Percentiles rank a stretch among this genome's conserved stretches.
phyloP scores from a whole-genome alignment of 1,140 invertebrate species.

The Pinna nobilis region DNA sequence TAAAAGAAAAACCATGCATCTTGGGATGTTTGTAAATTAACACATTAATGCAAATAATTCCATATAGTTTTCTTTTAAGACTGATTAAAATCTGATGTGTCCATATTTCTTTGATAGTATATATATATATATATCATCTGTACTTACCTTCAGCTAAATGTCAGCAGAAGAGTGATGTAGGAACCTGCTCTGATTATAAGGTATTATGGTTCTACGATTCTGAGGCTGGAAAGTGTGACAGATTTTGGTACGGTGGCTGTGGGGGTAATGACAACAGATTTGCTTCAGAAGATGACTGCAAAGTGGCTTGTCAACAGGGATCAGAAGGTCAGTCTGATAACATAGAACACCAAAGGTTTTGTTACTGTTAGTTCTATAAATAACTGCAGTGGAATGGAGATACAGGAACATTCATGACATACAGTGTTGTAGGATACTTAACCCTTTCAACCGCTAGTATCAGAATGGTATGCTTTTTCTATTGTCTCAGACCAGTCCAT shows the following conservation, averaged over 20 bases:
- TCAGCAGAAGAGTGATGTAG: conserved; percentile 4
- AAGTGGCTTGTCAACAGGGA: conserved; percentile 39
- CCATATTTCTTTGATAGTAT: neutral
- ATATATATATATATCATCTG: too few species aligned
- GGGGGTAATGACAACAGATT: conserved; percentile 64
- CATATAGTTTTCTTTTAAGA: neutral
- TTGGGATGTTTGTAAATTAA: neutral
- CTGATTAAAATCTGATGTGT: neutral
- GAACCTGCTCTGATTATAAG: conserved; percentile 24
- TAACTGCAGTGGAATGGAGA: too few species aligned
- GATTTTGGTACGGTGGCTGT: conserved; percentile 73
- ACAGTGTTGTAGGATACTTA: too few species aligned
- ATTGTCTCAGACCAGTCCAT: too few species aligned
- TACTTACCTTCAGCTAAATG: conserved; percentile 14
- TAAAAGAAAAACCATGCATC: neutral
- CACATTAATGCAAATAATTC: neutral
- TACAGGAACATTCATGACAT: too few species aligned
- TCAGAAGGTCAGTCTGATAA: too few species aligned
- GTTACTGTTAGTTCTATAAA: too few species aligned
- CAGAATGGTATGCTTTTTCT: too few species aligned
- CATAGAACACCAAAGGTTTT: too few species aligned
- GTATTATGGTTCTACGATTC: conserved; percentile 67
- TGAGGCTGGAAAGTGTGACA: conserved; percentile 56
- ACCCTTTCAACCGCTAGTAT: too few species aligned
- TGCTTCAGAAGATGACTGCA: conserved; percentile 49